Evolutionary conservation across 2,113 vertebrate species (phyloP), one percentile per base, ranked within the genome.

Genomic region (Crocuta crocuta): DNA sequence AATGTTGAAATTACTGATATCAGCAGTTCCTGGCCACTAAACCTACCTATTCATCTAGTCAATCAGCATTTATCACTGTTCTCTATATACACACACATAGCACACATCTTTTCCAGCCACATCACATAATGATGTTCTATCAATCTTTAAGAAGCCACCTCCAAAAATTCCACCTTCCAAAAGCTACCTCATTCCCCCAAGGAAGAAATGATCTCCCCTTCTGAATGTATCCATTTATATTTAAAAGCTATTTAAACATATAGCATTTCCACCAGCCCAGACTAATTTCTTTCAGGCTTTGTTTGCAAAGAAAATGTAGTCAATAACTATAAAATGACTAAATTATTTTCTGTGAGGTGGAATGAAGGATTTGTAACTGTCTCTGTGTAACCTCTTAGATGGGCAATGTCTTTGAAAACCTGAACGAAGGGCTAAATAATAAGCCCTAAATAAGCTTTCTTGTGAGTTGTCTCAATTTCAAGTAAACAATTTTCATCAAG

Each of bases 301-400:
- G 13, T 94, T 95, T 97, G 84, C 11, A 58, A 84, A 97, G 48
- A 92, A 94, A 26, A 79, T 15, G 6, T 55, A 65, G 45, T 48
- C 26, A n/a, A 0, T 87, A 33, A 15, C 43, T 28, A 58, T 83
- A 50, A 66, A 66, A n/a, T 68, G 43, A 65, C 28, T 93, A 50
- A 94, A 48, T 74, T 73, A 33, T 76, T 85, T 91, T 35, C n/a
- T 66, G 39, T 61, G 33, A 17, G 3, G 15, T 65, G n/a, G 35
- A 97, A 33, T 74, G 58, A 92, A 92, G 3, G 24, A 68, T 78
- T 66, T 87, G 13, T 35, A 45, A 74, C 15, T 68, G 50, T 10
- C 50, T 74, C 26, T 78, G 19, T 83, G 33, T 87, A 35, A 21
- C n/a, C 23, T 81, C 19, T 78, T 88, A 7, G 31, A 28, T 10